Evolutionary conservation across 2,113 vertebrate species (phyloP), one percentile per base, ranked within the genome.

Genomic region (Xiphias gladius): DNA sequence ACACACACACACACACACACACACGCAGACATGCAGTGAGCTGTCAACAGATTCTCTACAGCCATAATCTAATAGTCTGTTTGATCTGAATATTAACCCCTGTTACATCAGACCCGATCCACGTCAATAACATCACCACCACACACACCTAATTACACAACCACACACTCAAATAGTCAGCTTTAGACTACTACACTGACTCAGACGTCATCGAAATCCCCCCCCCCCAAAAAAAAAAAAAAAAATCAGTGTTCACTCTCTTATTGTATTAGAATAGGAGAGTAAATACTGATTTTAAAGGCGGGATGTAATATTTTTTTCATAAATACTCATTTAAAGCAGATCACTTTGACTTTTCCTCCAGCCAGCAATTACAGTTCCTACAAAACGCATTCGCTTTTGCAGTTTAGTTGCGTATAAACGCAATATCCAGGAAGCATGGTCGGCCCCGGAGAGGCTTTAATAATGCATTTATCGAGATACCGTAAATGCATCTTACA

Each of bases 41-140:
- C 17, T 73, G 63, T 82, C 79, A 43, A 73, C 57, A 1, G 20
- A 76, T 80, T 58, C 74, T 85, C 69, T 66, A 14, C 41, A 69
- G 77, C 58, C 46, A 73, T 88, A 46, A 76, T 88, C 70, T 59
- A 70, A 82, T 32, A 88, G 65, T 86, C 76, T 75, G 69, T 90
- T 86, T 86, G 88, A 91, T 86, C 24, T 85, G 76, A 64, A 73
- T 57, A 68, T 82, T 73, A 82, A 78, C 80, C 68, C 41, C 48
- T 69, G 75, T 87, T 92, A 67, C 84, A 88, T 90, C 84, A 90
- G 84, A 77, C 41, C 16, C 12, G 2, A 24, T 58, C 58, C 52
- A 55, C 50, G 67, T 76, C 55, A 80, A 64, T 73, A 73, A 63
- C 48, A 57, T 71, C 74, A 72, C 26, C 35, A 41, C 48, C 17